Percentiles rank a stretch among this genome's conserved stretches.
Conservation (phyloP, 2,797 vertebrate genomes). For the Monodelphis domestica region DNA sequence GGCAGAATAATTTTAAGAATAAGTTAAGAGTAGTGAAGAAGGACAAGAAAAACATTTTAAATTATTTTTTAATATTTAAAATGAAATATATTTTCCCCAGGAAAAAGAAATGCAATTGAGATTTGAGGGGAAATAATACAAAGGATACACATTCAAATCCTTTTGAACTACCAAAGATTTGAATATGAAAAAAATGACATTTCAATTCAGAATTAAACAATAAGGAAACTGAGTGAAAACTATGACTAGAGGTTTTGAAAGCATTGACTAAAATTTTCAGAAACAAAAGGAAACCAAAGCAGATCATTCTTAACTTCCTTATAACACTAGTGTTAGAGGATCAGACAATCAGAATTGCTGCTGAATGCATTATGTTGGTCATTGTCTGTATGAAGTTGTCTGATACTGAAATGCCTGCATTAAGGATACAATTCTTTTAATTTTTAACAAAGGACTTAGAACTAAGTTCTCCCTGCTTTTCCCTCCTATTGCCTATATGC, state of each 20-base stretch:
- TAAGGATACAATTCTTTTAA: neutral
- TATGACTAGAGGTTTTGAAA: neutral
- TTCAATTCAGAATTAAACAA: constrained; percentile 30
- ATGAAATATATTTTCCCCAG: neutral
- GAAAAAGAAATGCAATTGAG: neutral
- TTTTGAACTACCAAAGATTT: constrained; percentile 3
- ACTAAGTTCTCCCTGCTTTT: neutral
- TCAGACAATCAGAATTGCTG: neutral
- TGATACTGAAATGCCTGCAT: constrained; percentile 14
- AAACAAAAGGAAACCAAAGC: constrained; percentile 20
- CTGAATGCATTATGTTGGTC: neutral
- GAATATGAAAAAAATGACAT: constrained; percentile 50
- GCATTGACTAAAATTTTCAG: neutral
- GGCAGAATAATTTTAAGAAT: constrained; percentile 77
- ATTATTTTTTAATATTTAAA: neutral
- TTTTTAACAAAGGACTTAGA: neutral
- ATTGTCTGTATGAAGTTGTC: constrained; percentile 41
- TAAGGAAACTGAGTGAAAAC: neutral
- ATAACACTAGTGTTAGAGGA: neutral
- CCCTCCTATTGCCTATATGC: neutral
- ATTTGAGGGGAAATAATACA: constrained; percentile 51
- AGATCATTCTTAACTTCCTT: neutral
- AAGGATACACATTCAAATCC: constrained; percentile 53
- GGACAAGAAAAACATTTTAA: constrained; percentile 43
- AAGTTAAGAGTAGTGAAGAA: neutral